Base-by-base conservation (phyloP, 2,113 vertebrate genomes). In the Stigmatopora argus region DNA sequence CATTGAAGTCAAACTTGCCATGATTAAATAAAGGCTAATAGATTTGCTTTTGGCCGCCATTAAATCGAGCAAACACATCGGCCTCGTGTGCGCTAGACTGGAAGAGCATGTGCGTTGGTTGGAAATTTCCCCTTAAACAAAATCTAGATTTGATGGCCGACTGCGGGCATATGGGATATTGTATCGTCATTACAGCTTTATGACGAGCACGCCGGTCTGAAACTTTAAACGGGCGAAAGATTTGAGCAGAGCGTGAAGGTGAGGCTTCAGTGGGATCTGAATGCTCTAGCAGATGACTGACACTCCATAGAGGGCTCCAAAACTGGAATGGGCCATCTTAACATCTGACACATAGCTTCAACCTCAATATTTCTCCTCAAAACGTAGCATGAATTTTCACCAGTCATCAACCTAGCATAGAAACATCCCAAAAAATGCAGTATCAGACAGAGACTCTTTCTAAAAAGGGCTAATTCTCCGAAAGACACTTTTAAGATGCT, bases 171-270 rank as follows among this genome's bases (percentile, higher is more conserved):
- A 38, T 53, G 41, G 59, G n/a, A 61, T 31, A 31, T 61, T 45
- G 59, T 61, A 61, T 61, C 59, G 44, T 61, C 59, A 61, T 61
- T 61, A 46, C 14, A 45, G 15, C 59, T 61, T 61, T 23, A 61
- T 23, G 59, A 61, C 19, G n/a, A 21, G 12, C 57, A n/a, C n/a
- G 23, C 53, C 26, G 23, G 26, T 56, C 53, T 14, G 31, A 19
- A n/a, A 10, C 35, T 41, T 18, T 19, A 60, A 23, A 18, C 35
- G 17, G n/a, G 7, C 19, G 13, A 61, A 61, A 21, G 38, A 61
- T 61, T 21, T 45, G 35, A 31, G 15, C 10, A 44, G 58, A 6
- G 38, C 14, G 14, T 2, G 59, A 61, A 61, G 38, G 19, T 19
- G 14, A 45, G 23, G 44, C 19, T 19, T 61, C 59, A 21, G 6